Evolutionary conservation across 2,888 invertebrate species (phyloP).

Genomic region (Stictocephala bisonia): DNA sequence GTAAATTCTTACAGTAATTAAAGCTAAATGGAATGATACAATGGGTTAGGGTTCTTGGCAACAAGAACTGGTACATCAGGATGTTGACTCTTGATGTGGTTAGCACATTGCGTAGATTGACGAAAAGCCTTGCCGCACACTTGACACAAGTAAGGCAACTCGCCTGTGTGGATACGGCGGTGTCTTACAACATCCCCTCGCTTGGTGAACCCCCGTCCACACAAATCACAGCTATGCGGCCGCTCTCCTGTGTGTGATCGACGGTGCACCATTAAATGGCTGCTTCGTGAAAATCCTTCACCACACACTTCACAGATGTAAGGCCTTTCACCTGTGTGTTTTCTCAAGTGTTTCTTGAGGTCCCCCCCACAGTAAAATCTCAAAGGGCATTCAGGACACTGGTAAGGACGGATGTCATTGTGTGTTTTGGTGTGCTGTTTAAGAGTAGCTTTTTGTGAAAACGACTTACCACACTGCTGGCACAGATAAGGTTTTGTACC

Average conservation of each 20-base stretch:
- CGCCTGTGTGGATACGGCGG: conserved; percentile 52
- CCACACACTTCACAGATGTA: conserved; percentile 53
- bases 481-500: conserved; percentile 52
- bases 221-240: conserved; percentile 51
- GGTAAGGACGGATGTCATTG: conserved; percentile 35
- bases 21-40: too few relatives aligned
- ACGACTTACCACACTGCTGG: conserved; percentile 48
- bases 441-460: conserved; percentile 50
- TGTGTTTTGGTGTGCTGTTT: conserved; percentile 52
- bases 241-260: conserved; percentile 52
- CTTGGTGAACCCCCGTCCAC: conserved; percentile 52
- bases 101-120: conserved; percentile 52
- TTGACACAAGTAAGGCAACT: conserved; percentile 53
- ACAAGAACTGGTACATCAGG: conserved; percentile 34
- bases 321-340: conserved; percentile 53
- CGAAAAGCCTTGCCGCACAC: conserved; percentile 53
- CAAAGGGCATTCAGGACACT: conserved; percentile 48
- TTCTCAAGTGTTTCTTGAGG: conserved; percentile 51
- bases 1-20: too few relatives aligned
- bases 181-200: conserved; percentile 52
- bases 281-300: conserved; percentile 51
- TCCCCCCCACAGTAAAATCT: conserved; percentile 50
- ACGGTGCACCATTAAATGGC: conserved; percentile 50
- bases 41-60: conserved; percentile 38
- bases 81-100: conserved; percentile 50